phyloP scores from a whole-genome alignment of 2,797 vertebrate species.

The Urophycis tenuis region DNA sequence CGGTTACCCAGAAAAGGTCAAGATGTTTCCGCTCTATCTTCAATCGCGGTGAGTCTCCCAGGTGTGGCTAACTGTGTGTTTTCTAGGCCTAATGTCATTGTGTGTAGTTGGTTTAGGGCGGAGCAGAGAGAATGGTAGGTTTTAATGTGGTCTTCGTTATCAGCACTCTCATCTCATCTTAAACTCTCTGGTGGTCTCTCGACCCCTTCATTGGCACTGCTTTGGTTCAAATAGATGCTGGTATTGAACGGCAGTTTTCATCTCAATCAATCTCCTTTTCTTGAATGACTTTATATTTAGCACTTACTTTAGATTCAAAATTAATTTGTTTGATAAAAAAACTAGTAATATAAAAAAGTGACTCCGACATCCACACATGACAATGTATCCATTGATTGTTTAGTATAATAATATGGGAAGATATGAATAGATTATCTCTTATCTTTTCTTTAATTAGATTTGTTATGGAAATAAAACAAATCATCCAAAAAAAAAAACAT shows the following conservation, averaged over 20 bases:
- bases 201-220: neutral
- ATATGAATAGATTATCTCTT: neutral
- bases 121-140: neutral
- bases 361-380: neutral
- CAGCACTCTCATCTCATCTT: neutral
- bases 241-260: neutral
- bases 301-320: neutral
- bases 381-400: neutral
- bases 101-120: neutral
- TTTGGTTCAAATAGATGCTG: neutral
- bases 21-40: slow-evolving; percentile 75
- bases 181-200: neutral
- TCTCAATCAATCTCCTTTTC: neutral
- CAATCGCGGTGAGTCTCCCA: slow-evolving; percentile 67
- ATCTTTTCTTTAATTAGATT: neutral
- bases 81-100: neutral
- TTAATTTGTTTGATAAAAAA: neutral
- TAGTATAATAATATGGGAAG: neutral
- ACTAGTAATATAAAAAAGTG: neutral
- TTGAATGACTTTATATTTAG: neutral
- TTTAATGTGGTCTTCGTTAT: neutral
- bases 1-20: slow-evolving; percentile 44
- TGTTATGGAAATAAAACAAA: neutral
- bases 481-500: too few species aligned
- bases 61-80: neutral